Evolutionary conservation across 2,888 invertebrate species (phyloP), one percentile per base, ranked within the genome.

Genomic region (Brachyopa scutellaris): DNA sequence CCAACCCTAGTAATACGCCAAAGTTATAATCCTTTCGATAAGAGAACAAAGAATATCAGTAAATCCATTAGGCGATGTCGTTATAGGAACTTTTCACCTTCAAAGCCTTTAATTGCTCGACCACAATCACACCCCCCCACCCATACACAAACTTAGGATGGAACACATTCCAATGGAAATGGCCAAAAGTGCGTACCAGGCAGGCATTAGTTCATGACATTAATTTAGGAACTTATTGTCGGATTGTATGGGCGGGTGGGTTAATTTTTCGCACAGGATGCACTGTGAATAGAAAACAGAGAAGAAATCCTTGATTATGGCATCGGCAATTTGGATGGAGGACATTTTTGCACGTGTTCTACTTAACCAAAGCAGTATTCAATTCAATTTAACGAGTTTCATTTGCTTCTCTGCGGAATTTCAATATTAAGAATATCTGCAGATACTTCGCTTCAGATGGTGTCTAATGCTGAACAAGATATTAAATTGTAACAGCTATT

Each of bases 191-290:
- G 19, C n/a, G n/a, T n/a, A n/a, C n/a, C n/a, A n/a, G n/a, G 45
- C 21, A 47, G 47, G 23, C 47, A 47, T 47, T 47, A 47, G 47
- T 26, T 47, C 47, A 13, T 13, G 47, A 13, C 47, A 47, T 47
- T 47, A 47, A 15, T 1, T 38, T 38, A 15, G 15, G 7, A 38
- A 38, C 38, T 38, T 38, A 38, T 15, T 38, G 38, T 38, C 7
- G 8, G 11, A 15, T 15, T 38, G 38, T 15, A 15, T 38, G 38
- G 38, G 13, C 38, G 17, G 15, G 38, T 8, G n/a, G n/a, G n/a
- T n/a, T 7, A 15, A 38, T 15, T 13, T 36, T 36, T 38, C n/a
- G 13, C 17, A 15, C 4, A 13, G 36, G 5, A 11, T 13, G 7
- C 38, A 38, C 1, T 38, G 15, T 15, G 17, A 38, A 5, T 15